These are phyloP conservation scores for Adineta ricciae DNA, from an alignment of 2,888 invertebrate species.

Conservation along the genomic window DNA sequence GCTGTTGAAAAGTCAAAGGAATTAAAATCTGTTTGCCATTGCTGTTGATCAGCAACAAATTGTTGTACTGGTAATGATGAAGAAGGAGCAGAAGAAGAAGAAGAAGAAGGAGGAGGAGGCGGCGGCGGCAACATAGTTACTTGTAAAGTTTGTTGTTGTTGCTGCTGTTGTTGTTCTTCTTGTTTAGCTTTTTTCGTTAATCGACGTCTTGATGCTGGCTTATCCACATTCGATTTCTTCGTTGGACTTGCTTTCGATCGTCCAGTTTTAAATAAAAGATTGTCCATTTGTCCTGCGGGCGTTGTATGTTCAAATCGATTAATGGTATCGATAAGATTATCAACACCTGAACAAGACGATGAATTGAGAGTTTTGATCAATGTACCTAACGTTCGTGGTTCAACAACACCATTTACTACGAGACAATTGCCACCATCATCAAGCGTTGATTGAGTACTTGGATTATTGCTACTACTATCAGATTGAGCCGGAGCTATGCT, in stretches of 20 bases:
- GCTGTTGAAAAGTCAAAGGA: not conserved
- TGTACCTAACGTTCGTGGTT: not conserved
- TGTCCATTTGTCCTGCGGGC: not conserved
- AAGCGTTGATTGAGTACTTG: not conserved
- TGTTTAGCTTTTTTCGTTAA: not conserved
- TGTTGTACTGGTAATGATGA: not conserved
- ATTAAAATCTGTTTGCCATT: constrained; percentile 23
- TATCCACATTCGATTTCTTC: not conserved
- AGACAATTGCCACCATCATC: constrained; percentile 16
- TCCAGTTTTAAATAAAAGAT: not conserved
- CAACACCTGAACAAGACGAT: constrained; percentile 3
- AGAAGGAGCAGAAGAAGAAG: not conserved
- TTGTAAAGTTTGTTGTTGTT: not conserved
- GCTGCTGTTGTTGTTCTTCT: constrained; percentile 8
- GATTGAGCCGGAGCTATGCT: not conserved
- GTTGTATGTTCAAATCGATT: constrained; percentile 12
- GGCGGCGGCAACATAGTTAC: not conserved
- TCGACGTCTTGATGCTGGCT: not conserved
- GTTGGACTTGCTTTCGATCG: not conserved
- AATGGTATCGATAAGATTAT: constrained; percentile 3
- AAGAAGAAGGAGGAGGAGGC: not conserved
- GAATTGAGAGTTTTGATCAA: not conserved
- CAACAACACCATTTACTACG: not conserved
- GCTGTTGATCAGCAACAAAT: not conserved
- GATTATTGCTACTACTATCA: not conserved